Evolutionary conservation across 2,888 invertebrate genomes (phyloP).

Genomic region (Ganaspis brasiliensis): DNA sequence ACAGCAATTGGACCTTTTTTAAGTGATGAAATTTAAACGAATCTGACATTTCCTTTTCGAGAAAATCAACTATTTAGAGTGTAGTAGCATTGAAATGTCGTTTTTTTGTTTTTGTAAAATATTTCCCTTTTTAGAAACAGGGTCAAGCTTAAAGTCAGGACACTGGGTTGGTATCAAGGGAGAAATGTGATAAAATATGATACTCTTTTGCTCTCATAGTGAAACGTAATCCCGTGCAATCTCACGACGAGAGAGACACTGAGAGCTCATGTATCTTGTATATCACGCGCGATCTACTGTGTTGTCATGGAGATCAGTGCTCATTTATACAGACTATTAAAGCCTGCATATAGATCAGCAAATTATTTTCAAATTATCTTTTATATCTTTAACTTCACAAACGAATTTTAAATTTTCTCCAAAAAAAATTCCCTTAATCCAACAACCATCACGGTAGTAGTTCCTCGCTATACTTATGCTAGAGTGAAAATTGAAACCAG

Average conservation of each 20-base stretch:
- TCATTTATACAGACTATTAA: slow-evolving; percentile 25
- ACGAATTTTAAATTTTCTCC: not conserved
- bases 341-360: not conserved
- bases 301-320: slow-evolving; percentile 27
- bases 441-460: too few species aligned
- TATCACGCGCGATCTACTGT: slow-evolving; percentile 13
- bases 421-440: too few species aligned
- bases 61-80: slow-evolving; percentile 1
- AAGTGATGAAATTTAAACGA: too few species aligned
- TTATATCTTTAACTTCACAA: not conserved
- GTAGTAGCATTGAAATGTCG: not conserved
- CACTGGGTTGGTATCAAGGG: slow-evolving; percentile 7
- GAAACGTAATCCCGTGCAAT: slow-evolving; percentile 36
- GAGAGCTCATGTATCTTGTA: slow-evolving; percentile 37
- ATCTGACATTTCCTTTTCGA: too few species aligned
- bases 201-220: slow-evolving; percentile 35
- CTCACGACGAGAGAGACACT: slow-evolving; percentile 28
- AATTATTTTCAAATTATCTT: not conserved
- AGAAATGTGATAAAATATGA: slow-evolving; percentile 29
- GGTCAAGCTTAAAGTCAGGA: slow-evolving; percentile 1
- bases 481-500: too few species aligned
- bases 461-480: too few species aligned
- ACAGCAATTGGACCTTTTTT: too few species aligned
- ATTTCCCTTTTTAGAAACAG: slow-evolving; percentile 13
- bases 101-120: slow-evolving; percentile 12